Percentiles rank a stretch among this genome's conserved stretches.
Evolutionary conservation across 2,113 vertebrate genomes (phyloP).

Genomic region (Agapornis roseicollis): DNA sequence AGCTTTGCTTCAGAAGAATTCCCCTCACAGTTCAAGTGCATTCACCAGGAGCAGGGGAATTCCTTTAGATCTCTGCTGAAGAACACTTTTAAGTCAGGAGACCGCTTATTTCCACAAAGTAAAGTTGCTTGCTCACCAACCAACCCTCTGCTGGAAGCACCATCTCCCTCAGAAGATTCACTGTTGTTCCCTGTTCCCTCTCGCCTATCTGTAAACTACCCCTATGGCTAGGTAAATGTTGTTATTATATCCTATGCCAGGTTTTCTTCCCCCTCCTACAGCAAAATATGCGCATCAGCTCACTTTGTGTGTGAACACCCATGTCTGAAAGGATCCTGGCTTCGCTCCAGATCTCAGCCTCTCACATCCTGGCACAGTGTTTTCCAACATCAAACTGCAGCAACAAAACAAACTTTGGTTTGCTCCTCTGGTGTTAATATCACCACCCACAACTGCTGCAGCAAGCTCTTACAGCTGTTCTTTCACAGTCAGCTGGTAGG

Average conservation of each 20-base stretch:
- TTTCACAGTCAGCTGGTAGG: not conserved
- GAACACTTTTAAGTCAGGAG: slow-evolving; percentile 50
- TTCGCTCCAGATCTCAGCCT: not conserved
- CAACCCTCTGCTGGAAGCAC: slow-evolving; percentile 39
- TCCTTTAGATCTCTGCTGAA: slow-evolving; percentile 51
- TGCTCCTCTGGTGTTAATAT: not conserved
- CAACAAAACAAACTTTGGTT: not conserved
- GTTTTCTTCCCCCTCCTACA: slow-evolving; percentile 9
- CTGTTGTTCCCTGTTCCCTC: slow-evolving; percentile 10
- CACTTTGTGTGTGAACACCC: not conserved
- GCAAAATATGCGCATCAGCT: not conserved
- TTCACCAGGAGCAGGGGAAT: slow-evolving; percentile 26
- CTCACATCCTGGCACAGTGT: not conserved
- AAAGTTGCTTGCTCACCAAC: slow-evolving; percentile 12
- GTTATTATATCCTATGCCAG: slow-evolving; percentile 28
- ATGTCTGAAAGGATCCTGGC: not conserved
- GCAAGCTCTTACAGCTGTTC: not conserved
- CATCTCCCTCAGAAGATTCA: not conserved
- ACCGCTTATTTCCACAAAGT: slow-evolving; percentile 1
- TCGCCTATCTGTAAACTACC: slow-evolving; percentile 42
- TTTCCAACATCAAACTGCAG: not conserved
- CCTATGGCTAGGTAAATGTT: slow-evolving; percentile 56
- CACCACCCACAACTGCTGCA: not conserved
- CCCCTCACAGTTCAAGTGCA: not conserved
- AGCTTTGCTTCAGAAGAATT: slow-evolving; percentile 42